A percentile compares a stretch with the other conserved stretches of the same genome.
Conservation (phyloP, 2,888 invertebrate species). For the Allophyes oxyacanthae region DNA sequence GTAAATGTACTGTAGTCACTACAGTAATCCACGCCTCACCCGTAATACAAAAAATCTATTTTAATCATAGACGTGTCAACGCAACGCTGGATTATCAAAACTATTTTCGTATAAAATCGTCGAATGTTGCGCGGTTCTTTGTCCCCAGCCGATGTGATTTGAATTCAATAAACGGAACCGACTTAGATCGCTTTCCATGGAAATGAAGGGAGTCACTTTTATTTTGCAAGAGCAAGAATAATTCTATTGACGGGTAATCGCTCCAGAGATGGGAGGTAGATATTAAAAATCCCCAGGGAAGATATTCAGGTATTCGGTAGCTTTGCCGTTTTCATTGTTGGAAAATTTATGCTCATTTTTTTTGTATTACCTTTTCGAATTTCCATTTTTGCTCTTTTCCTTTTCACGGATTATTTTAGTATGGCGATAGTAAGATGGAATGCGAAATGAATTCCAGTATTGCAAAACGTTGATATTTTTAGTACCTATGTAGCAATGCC, state of each 20-base stretch:
- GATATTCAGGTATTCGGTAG: constrained; percentile 46
- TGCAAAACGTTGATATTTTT: not conserved
- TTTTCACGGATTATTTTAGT: constrained; percentile 1
- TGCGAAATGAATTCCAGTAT: not conserved
- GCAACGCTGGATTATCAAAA: constrained; percentile 19
- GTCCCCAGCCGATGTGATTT: constrained; percentile 74
- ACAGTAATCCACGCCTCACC: too few relatives aligned
- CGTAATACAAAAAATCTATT: not conserved
- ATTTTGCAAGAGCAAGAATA: constrained; percentile 56
- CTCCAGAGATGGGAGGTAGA: constrained; percentile 64
- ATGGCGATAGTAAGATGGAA: constrained; percentile 1
- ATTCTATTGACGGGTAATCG: constrained; percentile 71
- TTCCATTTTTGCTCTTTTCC: constrained; percentile 13
- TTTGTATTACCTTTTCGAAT: constrained; percentile 21
- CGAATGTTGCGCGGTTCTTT: constrained; percentile 67
- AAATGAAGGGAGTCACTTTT: constrained; percentile 58
- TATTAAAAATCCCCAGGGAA: constrained; percentile 65
- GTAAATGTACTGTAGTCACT: too few relatives aligned
- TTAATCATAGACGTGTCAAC: not conserved
- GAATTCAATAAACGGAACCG: constrained; percentile 82
- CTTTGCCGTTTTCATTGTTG: constrained; percentile 45
- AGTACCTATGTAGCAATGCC: too few relatives aligned
- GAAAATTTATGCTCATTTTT: constrained; percentile 33
- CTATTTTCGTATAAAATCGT: constrained; percentile 52
- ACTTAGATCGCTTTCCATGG: constrained; percentile 61